Evolutionary conservation across 2,888 invertebrate genomes (phyloP).

Genomic region (Latrodectus hesperus): DNA sequence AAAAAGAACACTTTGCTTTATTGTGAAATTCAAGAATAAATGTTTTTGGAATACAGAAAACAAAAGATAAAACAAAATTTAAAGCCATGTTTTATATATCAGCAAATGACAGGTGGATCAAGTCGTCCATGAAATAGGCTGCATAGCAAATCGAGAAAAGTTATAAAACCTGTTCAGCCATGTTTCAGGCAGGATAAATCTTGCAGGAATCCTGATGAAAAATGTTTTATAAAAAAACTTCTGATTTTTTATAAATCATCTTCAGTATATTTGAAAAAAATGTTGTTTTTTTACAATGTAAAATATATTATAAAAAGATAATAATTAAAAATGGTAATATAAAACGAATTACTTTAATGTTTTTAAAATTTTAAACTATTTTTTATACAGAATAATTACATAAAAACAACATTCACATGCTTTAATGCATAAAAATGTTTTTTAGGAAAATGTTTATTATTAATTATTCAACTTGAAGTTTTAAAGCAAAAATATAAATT

Average conservation of each 20-base stretch:
- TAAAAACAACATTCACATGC: no score
- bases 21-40: background rate
- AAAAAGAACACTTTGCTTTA: background rate
- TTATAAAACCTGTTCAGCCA: slow-evolving; percentile 52
- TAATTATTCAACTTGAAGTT: no score
- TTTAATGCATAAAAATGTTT: no score
- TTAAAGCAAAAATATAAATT: no score
- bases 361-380: no score
- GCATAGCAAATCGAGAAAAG: slow-evolving; percentile 47
- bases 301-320: background rate
- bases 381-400: no score
- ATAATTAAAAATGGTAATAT: no score
- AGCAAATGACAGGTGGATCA: slow-evolving; percentile 34
- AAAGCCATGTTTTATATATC: slow-evolving; percentile 45
- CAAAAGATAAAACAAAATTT: background rate
- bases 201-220: slow-evolving; percentile 44
- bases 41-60: slow-evolving; percentile 13
- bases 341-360: no score
- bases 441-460: no score
- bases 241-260: background rate
- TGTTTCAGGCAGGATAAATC: slow-evolving; percentile 47
- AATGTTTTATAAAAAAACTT: slow-evolving; percentile 26
- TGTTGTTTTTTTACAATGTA: background rate
- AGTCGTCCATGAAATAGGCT: slow-evolving; percentile 47
- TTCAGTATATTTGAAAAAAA: background rate